Evolutionary conservation across 2,113 vertebrate genomes (phyloP), one percentile per base, ranked within the genome.

Genomic region (Vidua macroura): DNA sequence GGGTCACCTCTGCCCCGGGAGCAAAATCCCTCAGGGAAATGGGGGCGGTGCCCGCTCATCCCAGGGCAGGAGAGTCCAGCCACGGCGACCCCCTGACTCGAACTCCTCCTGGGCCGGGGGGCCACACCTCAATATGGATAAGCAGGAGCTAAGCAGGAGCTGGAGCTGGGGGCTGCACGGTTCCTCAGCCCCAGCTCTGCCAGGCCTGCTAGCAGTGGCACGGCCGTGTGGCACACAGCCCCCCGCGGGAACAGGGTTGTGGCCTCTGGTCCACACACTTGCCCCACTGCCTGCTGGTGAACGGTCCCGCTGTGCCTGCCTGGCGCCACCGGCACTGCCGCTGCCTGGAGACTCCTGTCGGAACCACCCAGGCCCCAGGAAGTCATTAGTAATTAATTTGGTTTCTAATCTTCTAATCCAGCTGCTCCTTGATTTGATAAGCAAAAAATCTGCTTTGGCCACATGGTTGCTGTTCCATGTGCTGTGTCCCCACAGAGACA

Each of bases 341-440:
- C 53, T 91, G 91, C 82, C 69, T 17, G 67, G 31, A 75, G 44
- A 25, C 39, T 62, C 78, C 37, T 39, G 84, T n/a, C 81, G 68
- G 58, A 88, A 13, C 77, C 1, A 7, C 70, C 46, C 4, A 1
- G 55, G 59, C 39, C 43, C 74, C 27, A 3, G 62, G 81, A 95
- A 90, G 89, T 97, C 95, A 95, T 96, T 93, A 96, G 93, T 95
- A 95, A 90, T 96, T 97, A 95, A 96, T 97, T 96, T 92, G 74
- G 69, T 70, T 90, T 93, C 95, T 96, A 92, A 97, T 95, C 97
- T 96, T 96, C 94, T 96, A 94, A 96, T 97, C 96, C 95, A 91
- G 85, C 91, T 86, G 92, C 90, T 92, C 90, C 93, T 93, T 95
- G 95, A 93, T 91, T 91, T 83, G 96, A 96, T 95, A 94, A 97